Base-by-base conservation (phyloP, 2,888 invertebrate genomes). In the Pammene fasciana region DNA sequence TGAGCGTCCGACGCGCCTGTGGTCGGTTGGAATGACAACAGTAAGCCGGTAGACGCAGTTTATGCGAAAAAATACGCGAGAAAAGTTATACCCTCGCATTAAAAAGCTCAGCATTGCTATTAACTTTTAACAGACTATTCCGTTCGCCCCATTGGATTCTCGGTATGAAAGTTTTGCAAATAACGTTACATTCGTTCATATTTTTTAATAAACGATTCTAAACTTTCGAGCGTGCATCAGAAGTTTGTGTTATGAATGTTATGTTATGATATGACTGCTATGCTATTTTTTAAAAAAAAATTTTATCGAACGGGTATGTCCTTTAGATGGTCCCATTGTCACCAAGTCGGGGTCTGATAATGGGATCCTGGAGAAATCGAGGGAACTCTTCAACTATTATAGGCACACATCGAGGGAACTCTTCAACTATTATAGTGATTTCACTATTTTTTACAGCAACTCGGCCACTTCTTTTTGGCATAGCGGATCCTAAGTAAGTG, bases 1-100 rank as follows among this genome's bases (percentile, higher is more conserved):
- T 7, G 13, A 13, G 34, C 34, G 34, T 13, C 34, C 13, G 54
- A 54, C 34, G 34, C 54, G 2, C 5, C 2, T n/a, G n/a, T 13
- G n/a, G 9, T n/a, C 13, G 1, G n/a, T 54, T 9, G 34, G 34
- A 54, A 54, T 34, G 5, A 54, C 34, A 18, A 55, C 64, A 68
- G 71, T 66, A 61, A 61, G 66, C 56, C 64, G 60, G 50, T 70
- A 73, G 70, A 73, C 72, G 71, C 71, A 61, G 75, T 73, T 72
- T 64, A 65, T 68, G 57, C 62, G 57, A 18, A 73, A 72, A 72
- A 72, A 72, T 59, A 60, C 18, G 59, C 54, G 57, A 54, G 64
- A 46, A 67, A 68, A 71, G 56, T 71, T 68, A 65, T 62, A 68
- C 55, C 50, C 60, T 14, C 52, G 68, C 70, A 56, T 68, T 62